Percentiles rank a stretch among this genome's conserved stretches.
Conservation (phyloP, 2,888 invertebrate genomes). For the Brachyptera risi region DNA sequence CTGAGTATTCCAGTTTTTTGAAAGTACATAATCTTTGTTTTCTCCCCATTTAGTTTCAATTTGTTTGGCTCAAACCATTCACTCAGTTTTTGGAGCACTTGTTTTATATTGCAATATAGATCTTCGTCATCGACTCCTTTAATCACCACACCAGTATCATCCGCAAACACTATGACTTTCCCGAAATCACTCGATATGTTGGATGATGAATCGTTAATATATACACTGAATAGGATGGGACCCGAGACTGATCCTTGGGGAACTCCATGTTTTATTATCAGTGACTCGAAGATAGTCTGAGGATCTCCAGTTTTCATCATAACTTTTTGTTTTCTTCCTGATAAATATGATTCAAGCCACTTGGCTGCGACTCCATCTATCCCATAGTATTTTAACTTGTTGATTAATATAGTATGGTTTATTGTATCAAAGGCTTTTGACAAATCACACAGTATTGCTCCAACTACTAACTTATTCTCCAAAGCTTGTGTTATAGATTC, state of each 20-base stretch:
- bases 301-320: not conserved
- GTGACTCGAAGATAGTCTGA: not conserved
- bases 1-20: not conserved
- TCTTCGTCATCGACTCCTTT: not conserved
- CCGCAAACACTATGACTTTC: not conserved
- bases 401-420: not conserved
- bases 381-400: not conserved
- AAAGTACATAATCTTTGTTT: not conserved
- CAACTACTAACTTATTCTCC: not conserved
- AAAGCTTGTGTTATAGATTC: not conserved
- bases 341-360: not conserved
- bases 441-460: conserved; percentile 3
- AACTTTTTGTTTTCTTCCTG: conserved; percentile 4
- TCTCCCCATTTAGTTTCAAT: not conserved
- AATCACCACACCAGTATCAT: conserved; percentile 2
- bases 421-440: conserved; percentile 18
- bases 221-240: not conserved
- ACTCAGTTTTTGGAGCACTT: not conserved
- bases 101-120: not conserved
- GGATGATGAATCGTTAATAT: not conserved
- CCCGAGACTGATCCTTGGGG: not conserved
- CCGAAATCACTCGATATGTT: not conserved
- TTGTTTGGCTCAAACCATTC: not conserved
- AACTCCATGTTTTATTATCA: not conserved
- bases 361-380: not conserved